These are phyloP conservation scores for Dynastes hyllus DNA, from an alignment of 2,888 invertebrate species.

Conservation along the genomic window DNA sequence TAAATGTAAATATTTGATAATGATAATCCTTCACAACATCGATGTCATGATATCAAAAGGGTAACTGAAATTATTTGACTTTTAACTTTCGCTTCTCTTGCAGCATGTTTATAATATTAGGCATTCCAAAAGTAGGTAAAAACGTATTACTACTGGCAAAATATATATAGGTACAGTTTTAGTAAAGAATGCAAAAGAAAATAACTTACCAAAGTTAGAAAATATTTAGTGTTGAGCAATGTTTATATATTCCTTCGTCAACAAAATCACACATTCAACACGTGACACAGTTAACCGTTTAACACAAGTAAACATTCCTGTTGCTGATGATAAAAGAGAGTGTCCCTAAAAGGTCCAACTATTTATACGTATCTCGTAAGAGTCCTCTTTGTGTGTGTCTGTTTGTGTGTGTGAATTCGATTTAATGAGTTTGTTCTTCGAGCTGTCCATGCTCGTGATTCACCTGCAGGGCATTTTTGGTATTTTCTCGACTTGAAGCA, in stretches of 20 bases:
- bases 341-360: slow-evolving; percentile 45
- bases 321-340: slow-evolving; percentile 41
- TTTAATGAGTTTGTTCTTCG: slow-evolving; percentile 41
- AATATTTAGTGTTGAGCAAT: not conserved
- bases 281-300: slow-evolving; percentile 23
- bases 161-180: no score
- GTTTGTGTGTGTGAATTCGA: slow-evolving; percentile 46
- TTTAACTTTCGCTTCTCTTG: no score
- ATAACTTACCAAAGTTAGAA: not conserved
- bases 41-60: no score
- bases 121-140: no score
- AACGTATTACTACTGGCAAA: no score
- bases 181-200: no score
- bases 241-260: not conserved
- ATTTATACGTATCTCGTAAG: slow-evolving; percentile 39
- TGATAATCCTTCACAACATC: no score
- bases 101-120: no score
- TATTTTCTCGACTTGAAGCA: slow-evolving; percentile 40
- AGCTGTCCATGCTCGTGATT: slow-evolving; percentile 38
- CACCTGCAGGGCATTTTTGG: slow-evolving; percentile 46
- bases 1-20: no score
- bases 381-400: slow-evolving; percentile 3
- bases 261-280: slow-evolving; percentile 13
- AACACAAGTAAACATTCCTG: slow-evolving; percentile 43
- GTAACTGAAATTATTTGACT: no score